phyloP scores from a whole-genome alignment of 2,888 invertebrate genomes.

The Tetragonula carbonaria region DNA sequence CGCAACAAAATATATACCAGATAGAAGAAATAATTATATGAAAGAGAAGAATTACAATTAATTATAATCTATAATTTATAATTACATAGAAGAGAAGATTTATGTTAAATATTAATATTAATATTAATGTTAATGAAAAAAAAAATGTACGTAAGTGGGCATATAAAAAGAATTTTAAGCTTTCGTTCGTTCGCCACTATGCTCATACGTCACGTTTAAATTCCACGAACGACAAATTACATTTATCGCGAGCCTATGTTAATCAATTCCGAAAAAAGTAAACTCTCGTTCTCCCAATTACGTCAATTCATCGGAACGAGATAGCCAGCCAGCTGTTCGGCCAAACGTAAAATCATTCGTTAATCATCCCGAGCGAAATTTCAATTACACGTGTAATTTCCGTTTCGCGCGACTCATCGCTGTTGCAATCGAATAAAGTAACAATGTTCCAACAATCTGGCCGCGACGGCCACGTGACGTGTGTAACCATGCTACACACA shows the following conservation, averaged over 20 bases:
- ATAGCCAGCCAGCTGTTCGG: background rate
- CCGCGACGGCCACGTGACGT: slow-evolving; percentile 8
- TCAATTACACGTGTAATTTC: background rate
- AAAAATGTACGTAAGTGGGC: too few relatives aligned
- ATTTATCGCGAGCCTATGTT: too few relatives aligned
- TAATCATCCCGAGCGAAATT: background rate
- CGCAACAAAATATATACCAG: too few relatives aligned
- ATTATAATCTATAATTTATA: too few relatives aligned
- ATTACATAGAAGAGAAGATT: too few relatives aligned
- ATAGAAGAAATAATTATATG: too few relatives aligned
- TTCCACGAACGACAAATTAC: background rate
- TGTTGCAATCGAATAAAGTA: background rate
- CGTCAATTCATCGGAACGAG: background rate
- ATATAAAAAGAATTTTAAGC: too few relatives aligned
- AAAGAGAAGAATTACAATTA: too few relatives aligned
- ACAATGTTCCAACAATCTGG: slow-evolving; percentile 5
- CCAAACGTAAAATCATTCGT: background rate
- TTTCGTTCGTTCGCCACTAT: too few relatives aligned
- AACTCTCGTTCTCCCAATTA: background rate
- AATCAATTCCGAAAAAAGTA: background rate
- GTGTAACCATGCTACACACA: background rate
- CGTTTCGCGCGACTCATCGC: too few relatives aligned
- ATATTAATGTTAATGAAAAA: too few relatives aligned
- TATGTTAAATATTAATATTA: too few relatives aligned
- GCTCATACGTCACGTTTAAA: background rate